Evolutionary conservation across 2,888 invertebrate genomes (phyloP).

Genomic region (Machimus atricapillus): DNA sequence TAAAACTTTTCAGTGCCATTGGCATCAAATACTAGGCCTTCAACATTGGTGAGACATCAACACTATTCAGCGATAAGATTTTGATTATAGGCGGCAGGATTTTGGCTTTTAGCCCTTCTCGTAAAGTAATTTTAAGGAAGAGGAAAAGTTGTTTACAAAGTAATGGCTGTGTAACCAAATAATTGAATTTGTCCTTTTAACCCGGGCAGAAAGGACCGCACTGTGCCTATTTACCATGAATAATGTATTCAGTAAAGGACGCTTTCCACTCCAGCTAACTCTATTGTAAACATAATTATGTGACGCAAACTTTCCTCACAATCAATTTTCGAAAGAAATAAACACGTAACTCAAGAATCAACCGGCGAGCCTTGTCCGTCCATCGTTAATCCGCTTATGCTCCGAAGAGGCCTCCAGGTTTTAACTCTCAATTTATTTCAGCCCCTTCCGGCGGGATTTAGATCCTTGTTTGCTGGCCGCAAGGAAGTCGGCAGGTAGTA

Average conservation of each 20-base stretch:
- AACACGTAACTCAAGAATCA: constrained; percentile 1
- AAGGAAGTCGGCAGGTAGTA: not conserved
- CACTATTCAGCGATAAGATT: not conserved
- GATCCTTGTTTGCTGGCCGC: not conserved
- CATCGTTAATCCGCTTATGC: not conserved
- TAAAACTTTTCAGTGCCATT: not conserved
- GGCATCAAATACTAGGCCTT: not conserved
- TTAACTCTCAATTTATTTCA: constrained; percentile 5
- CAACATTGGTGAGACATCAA: not conserved
- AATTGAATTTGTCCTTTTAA: constrained; percentile 19
- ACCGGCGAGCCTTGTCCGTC: not conserved
- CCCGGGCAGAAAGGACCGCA: constrained; percentile 19
- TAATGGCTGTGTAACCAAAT: constrained; percentile 25
- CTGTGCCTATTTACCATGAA: constrained; percentile 28
- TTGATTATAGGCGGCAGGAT: not conserved
- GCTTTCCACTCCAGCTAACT: not conserved
- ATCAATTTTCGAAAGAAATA: not conserved
- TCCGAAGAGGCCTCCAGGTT: not conserved
- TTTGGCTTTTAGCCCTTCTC: not conserved
- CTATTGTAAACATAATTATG: constrained; percentile 21
- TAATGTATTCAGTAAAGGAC: not conserved
- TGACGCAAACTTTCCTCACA: constrained; percentile 15
- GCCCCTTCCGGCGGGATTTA: not conserved
- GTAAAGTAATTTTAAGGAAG: not conserved
- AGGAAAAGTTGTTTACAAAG: constrained; percentile 32